Percentiles rank a stretch among this genome's conserved stretches.
Conservation (phyloP, 2,888 invertebrate genomes). For the Noctua fimbriata region DNA sequence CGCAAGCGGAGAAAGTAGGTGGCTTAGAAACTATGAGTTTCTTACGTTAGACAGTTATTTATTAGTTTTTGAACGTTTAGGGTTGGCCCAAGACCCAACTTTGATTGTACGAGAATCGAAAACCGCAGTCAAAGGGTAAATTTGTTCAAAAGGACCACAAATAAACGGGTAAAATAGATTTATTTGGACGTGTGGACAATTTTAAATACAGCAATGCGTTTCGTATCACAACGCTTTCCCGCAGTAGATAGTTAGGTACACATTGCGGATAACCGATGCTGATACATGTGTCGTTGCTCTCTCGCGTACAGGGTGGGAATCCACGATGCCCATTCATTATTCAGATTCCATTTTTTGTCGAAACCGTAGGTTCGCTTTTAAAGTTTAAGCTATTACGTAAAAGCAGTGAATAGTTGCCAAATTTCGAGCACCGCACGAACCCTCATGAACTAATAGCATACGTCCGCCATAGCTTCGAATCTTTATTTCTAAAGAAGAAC, state of each 20-base stretch:
- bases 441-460: constrained; percentile 30
- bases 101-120: not conserved
- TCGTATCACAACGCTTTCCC: constrained; percentile 28
- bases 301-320: constrained; percentile 8
- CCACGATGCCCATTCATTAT: constrained; percentile 15
- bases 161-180: not conserved
- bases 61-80: constrained; percentile 52
- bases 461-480: constrained; percentile 13
- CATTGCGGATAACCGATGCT: constrained; percentile 40
- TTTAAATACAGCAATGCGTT: constrained; percentile 36
- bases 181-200: constrained; percentile 14
- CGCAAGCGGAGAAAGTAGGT: constrained; percentile 59
- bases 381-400: constrained; percentile 40
- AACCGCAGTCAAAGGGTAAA: constrained; percentile 1
- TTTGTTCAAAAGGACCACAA: not conserved
- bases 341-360: constrained; percentile 10
- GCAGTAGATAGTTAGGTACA: constrained; percentile 36
- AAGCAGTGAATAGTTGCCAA: constrained; percentile 44
- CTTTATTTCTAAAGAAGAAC: constrained; percentile 35
- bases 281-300: constrained; percentile 38
- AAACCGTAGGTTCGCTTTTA: constrained; percentile 12
- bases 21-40: constrained; percentile 47
- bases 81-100: constrained; percentile 15
- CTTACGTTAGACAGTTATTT: constrained; percentile 48
- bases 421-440: constrained; percentile 13